Evolutionary conservation across 2,797 vertebrate genomes (phyloP), one percentile per base, ranked within the genome.

Genomic region (Kryptolebias ocellatus): DNA sequence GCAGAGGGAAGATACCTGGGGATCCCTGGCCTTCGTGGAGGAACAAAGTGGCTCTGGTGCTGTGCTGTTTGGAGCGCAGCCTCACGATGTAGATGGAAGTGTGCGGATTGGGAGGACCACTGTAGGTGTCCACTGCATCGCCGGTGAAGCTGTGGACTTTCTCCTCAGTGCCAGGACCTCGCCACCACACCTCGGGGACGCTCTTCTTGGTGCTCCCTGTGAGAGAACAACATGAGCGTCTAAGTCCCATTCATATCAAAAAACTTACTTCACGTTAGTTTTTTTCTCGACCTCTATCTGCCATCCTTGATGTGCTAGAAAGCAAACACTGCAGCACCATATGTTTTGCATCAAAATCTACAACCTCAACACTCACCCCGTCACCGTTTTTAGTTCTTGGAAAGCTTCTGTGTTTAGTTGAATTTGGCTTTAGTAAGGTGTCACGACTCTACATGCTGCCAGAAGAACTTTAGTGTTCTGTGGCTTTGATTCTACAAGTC

Each of bases 91-190:
- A 97, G 75, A 97, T 82, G 65, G 93, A 89, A 2, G 94, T 79
- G 0, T 87, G 83, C 20, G 91, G 81, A 17, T 86, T 76, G 47
- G 93, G 87, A 42, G 90, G 85, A 63, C 94, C 94, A 45, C 52
- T 83, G 67, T 94, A 98, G 64, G 92, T 94, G 84, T 97, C 91
- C 8, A 93, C 90, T 1, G 90, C 70, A 47, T 86, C 94, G 49
- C 96, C 96, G 11, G 90, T 92, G 70, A 95, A 96, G 83, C 81
- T 92, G 85, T 96, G 93, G 46, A 97, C 85, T 61, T 92, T 93
- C 58, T 91, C 89, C 31, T 92, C 91, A 0, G 44, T 77, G 37
- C 93, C 93, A 16, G 92, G 86, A 58, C 89, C 84, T 76, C 81
- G 89, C 91, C 93, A 95, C 93, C 93, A 94, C 66, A 94, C 81